phyloP scores from a whole-genome alignment of 2,113 vertebrate species.

The human region DNA sequence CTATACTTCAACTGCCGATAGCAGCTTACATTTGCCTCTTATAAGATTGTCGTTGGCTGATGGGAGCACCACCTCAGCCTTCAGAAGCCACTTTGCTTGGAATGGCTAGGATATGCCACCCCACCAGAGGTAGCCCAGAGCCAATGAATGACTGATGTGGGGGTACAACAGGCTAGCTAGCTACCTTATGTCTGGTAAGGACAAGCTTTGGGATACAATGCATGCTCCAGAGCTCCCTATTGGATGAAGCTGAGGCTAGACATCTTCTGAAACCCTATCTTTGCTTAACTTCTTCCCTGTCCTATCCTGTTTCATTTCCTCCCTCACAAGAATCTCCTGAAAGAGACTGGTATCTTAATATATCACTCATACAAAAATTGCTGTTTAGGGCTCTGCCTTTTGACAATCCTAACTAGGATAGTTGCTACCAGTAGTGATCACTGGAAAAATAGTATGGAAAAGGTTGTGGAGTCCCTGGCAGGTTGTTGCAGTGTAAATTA shows the following conservation, averaged over 20 bases:
- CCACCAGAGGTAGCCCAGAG: background rate
- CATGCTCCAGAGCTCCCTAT: background rate
- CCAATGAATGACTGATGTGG: background rate
- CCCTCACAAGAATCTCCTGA: background rate
- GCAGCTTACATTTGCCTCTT: background rate
- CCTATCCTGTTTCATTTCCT: background rate
- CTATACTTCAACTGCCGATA: background rate
- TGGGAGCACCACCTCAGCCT: background rate
- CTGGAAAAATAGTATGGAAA: background rate
- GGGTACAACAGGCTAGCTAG: background rate
- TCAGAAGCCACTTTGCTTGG: background rate
- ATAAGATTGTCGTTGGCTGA: background rate
- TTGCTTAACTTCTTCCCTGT: background rate
- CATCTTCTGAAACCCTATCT: background rate
- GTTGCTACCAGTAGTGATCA: background rate
- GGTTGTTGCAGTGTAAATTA: background rate
- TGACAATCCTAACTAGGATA: background rate
- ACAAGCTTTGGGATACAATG: background rate
- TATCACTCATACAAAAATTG: background rate
- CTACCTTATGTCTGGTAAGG: background rate
- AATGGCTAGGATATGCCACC: background rate
- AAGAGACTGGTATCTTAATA: background rate
- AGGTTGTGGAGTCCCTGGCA: background rate
- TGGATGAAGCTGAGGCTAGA: background rate
- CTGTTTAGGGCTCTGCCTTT: background rate